Percentiles rank a stretch among this genome's conserved stretches.
Evolutionary conservation across 2,113 vertebrate species (phyloP).

Genomic region (Pipra filicauda): DNA sequence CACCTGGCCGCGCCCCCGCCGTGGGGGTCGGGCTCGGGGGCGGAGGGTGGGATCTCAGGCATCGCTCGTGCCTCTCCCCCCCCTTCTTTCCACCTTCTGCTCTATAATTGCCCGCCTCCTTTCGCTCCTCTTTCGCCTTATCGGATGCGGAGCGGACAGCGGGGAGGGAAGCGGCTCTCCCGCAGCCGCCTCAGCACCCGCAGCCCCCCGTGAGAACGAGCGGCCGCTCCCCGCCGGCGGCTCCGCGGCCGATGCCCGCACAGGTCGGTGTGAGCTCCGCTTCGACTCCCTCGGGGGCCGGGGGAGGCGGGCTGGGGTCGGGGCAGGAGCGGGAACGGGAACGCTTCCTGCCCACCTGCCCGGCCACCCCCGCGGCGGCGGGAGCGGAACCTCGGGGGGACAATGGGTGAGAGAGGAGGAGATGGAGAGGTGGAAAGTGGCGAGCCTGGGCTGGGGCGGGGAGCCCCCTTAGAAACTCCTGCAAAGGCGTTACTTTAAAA

Average conservation of each 20-base stretch:
- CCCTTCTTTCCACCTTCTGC: constrained; percentile 41
- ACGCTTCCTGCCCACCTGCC: neutral
- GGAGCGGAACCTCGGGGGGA: neutral
- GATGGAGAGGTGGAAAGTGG: neutral
- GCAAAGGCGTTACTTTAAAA: neutral
- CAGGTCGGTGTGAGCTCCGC: constrained; percentile 31
- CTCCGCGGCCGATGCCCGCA: neutral
- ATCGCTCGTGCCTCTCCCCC: neutral
- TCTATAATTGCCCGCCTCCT: constrained; percentile 57
- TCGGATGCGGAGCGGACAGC: neutral
- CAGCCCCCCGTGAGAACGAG: neutral
- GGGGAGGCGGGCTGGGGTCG: neutral
- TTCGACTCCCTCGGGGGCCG: neutral
- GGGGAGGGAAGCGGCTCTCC: neutral
- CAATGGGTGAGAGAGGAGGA: neutral
- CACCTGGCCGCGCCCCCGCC: constrained; percentile 29
- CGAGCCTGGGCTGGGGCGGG: neutral
- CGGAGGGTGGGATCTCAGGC: neutral
- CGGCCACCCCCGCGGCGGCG: neutral
- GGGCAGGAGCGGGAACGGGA: too few species aligned
- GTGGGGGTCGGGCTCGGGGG: neutral
- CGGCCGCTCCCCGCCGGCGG: neutral
- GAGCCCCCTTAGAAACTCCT: too few species aligned
- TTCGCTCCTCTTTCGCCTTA: neutral
- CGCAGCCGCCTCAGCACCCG: neutral